Evolutionary conservation across 2,888 invertebrate species (phyloP).

Genomic region (Rhodophaea formosa): DNA sequence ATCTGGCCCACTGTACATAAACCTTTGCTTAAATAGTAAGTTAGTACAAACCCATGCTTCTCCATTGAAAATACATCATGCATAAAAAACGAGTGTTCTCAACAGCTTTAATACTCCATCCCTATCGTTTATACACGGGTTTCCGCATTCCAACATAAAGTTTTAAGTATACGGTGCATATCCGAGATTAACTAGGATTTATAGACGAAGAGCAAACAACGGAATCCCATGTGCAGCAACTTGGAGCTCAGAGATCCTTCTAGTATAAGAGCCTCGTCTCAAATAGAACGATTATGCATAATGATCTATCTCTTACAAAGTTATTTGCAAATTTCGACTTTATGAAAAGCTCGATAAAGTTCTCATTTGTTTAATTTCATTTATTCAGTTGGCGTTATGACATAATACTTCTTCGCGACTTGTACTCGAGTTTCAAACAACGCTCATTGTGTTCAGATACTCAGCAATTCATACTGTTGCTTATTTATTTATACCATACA

Average conservation of each 20-base stretch:
- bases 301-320: not conserved
- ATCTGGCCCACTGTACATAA: no score
- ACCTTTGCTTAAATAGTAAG: no score
- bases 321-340: not conserved
- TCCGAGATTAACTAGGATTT: conserved; percentile 19
- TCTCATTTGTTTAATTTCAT: not conserved
- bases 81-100: not conserved
- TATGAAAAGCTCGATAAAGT: not conserved
- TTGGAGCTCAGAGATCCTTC: conserved; percentile 18
- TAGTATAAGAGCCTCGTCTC: not conserved
- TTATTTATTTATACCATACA: conserved; percentile 9
- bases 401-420: no score
- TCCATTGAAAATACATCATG: not conserved
- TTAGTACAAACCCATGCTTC: no score
- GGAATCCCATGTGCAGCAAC: conserved; percentile 19
- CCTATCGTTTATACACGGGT: not conserved
- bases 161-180: conserved; percentile 8
- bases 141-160: not conserved
- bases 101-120: not conserved
- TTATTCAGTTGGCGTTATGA: not conserved
- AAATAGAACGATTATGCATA: conserved; percentile 1
- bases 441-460: conserved; percentile 5
- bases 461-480: not conserved
- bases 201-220: conserved; percentile 22
- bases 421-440: not conserved